Evolutionary conservation across 2,797 vertebrate genomes (phyloP).

Genomic region (Periparus ater): DNA sequence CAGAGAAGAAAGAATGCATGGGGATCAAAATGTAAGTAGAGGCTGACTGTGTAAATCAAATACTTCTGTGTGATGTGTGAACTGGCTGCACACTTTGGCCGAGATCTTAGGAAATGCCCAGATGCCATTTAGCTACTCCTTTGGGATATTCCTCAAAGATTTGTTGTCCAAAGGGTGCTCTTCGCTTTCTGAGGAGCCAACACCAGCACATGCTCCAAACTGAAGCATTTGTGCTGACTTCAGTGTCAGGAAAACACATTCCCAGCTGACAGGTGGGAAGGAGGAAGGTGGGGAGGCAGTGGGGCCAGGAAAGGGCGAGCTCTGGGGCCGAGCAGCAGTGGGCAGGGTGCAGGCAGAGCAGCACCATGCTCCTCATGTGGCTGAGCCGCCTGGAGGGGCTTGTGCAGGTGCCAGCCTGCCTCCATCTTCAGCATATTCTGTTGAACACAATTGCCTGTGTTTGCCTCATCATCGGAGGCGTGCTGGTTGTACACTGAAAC

Average conservation of each 20-base stretch:
- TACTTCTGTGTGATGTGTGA: neutral
- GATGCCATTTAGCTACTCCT: neutral
- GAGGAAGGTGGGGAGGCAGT: neutral
- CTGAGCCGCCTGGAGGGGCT: neutral
- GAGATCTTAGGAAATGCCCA: neutral
- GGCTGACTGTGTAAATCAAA: neutral
- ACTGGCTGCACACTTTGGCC: neutral
- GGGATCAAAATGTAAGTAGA: neutral
- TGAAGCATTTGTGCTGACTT: neutral
- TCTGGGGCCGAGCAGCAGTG: neutral
- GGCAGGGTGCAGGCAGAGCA: neutral
- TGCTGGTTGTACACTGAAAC: neutral
- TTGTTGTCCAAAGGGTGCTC: neutral
- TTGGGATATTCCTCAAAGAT: neutral
- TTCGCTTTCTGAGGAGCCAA: neutral
- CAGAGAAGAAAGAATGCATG: neutral
- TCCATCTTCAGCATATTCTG: neutral
- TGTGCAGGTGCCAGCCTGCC: neutral
- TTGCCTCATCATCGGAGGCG: neutral
- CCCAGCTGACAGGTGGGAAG: neutral
- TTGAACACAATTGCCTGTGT: fast-evolving
- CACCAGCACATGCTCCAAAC: fast-evolving
- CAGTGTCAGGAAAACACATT: neutral
- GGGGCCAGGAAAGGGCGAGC: neutral
- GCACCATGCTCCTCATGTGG: fast-evolving